Conservation (phyloP, 2,797 vertebrate species). For the Enteromius anoplus region DNA sequence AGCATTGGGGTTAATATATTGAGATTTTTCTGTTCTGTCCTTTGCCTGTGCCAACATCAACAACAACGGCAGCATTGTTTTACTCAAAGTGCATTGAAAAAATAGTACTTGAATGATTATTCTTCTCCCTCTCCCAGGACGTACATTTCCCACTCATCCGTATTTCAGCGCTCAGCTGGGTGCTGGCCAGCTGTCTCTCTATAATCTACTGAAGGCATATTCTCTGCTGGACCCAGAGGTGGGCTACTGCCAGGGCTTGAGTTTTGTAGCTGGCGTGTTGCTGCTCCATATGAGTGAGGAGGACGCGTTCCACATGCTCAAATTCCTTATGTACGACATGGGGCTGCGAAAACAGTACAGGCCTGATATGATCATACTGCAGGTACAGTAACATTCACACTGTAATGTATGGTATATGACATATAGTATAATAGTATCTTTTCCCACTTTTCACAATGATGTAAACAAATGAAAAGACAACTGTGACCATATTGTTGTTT, state of each 20-base stretch:
- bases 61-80: constrained; percentile 24
- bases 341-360: constrained; percentile 94
- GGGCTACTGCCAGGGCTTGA: constrained; percentile 97
- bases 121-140: constrained; percentile 76
- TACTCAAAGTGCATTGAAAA: background rate
- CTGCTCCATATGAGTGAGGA: constrained; percentile 95
- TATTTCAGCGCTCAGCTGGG: constrained; percentile 97
- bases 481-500: background rate
- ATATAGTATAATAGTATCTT: background rate
- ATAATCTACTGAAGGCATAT: constrained; percentile 96
- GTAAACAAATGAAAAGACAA: background rate
- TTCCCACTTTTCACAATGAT: background rate
- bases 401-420: background rate
- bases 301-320: constrained; percentile 93
- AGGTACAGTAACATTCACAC: constrained; percentile 76
- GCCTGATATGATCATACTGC: constrained; percentile 96
- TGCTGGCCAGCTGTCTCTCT: constrained; percentile 93
- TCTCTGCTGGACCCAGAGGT: constrained; percentile 96
- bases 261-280: constrained; percentile 94
- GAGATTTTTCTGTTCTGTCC: background rate
- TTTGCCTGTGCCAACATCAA: constrained; percentile 12
- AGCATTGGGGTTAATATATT: background rate
- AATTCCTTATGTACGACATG: constrained; percentile 94
- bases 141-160: constrained; percentile 96
- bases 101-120: background rate